Evolutionary conservation across 2,113 vertebrate genomes (phyloP).

Genomic region (Erythrolamprus reginae): DNA sequence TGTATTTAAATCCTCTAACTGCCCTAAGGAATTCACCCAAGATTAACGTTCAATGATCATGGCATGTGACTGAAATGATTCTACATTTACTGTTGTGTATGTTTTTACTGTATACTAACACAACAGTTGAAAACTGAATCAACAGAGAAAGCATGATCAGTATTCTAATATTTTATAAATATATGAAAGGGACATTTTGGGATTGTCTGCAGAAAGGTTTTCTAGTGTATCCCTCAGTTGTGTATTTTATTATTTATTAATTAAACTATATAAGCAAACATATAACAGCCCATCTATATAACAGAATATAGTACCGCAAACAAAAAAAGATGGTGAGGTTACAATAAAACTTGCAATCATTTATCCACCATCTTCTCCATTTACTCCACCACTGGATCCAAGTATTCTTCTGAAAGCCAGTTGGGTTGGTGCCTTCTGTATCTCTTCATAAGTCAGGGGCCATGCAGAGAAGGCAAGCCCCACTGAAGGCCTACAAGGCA

Average conservation of each 20-base stretch:
- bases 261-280: background rate
- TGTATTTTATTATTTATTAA: background rate
- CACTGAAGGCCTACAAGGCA: background rate
- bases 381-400: background rate
- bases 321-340: background rate
- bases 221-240: background rate
- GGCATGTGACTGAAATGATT: background rate
- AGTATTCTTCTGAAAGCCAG: background rate
- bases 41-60: constrained; percentile 36
- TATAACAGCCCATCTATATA: background rate
- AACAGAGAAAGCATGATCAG: background rate
- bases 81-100: background rate
- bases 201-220: background rate
- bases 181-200: background rate
- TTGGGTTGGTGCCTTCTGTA: background rate
- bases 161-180: background rate
- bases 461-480: background rate
- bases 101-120: background rate
- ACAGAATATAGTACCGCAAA: background rate
- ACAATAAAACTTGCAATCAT: background rate
- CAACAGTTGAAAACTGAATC: background rate
- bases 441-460: background rate
- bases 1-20: constrained; percentile 82
- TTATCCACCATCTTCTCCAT: background rate
- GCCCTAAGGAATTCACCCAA: constrained; percentile 64